These are phyloP conservation scores for Spea multiplicata DNA, from an alignment of 2,113 vertebrate species.

Conservation along the genomic window DNA sequence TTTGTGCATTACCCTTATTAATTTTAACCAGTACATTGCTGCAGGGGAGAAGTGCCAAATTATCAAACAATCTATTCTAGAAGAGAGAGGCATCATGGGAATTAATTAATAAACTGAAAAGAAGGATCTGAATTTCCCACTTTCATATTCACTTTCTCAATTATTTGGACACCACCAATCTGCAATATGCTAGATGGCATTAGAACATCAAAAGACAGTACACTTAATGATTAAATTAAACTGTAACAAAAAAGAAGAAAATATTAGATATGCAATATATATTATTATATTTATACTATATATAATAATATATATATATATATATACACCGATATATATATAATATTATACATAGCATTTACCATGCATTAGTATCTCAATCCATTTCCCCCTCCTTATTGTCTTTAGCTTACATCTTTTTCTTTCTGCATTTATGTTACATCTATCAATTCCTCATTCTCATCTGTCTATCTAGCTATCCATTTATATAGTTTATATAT, in stretches of 20 bases:
- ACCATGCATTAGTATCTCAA: neutral
- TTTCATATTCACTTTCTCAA: constrained; percentile 14
- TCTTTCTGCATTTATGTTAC: neutral
- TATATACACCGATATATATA: too few species aligned
- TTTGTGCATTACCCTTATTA: neutral
- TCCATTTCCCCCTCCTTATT: neutral
- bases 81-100: constrained; percentile 10
- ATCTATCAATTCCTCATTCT: neutral
- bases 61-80: constrained; percentile 7
- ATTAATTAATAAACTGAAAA: constrained; percentile 34
- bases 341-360: too few species aligned
- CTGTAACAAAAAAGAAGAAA: too few species aligned
- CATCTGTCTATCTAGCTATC: neutral
- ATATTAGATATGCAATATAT: too few species aligned
- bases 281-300: too few species aligned
- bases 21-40: constrained; percentile 25
- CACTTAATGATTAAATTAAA: too few species aligned
- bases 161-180: neutral
- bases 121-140: neutral
- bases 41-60: neutral
- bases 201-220: too few species aligned
- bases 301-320: too few species aligned
- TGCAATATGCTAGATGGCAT: too few species aligned
- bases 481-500: neutral
- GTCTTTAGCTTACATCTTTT: neutral